Evolutionary conservation across 1,140 invertebrate species (phyloP), one percentile per base, ranked within the genome.

Genomic region (Drosophila novamexicana): DNA sequence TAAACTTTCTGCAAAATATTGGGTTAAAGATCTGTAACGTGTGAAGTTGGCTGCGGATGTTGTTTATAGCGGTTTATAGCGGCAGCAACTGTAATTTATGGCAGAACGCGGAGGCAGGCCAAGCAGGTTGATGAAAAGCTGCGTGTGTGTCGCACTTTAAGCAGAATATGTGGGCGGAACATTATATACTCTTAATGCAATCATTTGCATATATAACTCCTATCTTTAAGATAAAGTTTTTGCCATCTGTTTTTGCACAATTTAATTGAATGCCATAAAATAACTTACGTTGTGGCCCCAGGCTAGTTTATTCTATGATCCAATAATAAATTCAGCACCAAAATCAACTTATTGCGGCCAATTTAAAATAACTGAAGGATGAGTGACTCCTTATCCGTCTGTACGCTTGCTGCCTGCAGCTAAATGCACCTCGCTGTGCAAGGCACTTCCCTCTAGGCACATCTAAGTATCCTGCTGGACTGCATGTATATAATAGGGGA

Each of bases 21-120:
- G 64, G 64, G 64, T 67, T 67, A 67, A 66, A 77, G 53, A 77
- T 75, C 49, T 84, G 47, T 81, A 77, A 72, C 49, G 66, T 86
- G 78, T 54, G 67, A 86, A 81, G 75, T 61, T 49, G 16, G 47
- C 42, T 29, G 59, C 50, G 47, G 32, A 18, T 62, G 14, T 9
- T 62, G 16, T 59, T 50, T 39, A 2, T 47, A 47, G 57, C 57
- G 42, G 57, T 44, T 66, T 57, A 45, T 44, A 65, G 40, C 63
- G 22, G 40, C 22, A 22, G 22, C 22, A 45, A 56, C 42, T 36
- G 62, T 32, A 54, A 54, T 29, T n/a, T 36, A n/a, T 22, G 50
- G 6, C 40, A n/a, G 6, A 7, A 5, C 29, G 50, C 32, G 32
- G 34, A n/a, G 45, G 37, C n/a, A 7, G 9, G 18, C 18, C 18